Conservation (phyloP, 1,140 invertebrate species). For the Caenorhabditis elegans region WBcel235 BX284602.5:9052001-9052500, state of each 20-base stretch:
- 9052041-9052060: constrained; percentile 1
- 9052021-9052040: constrained; percentile 12
- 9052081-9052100: not conserved
- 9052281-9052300: not conserved
- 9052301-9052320: not conserved
- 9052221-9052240: constrained; percentile 3
- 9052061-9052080: not conserved
- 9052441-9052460: constrained; percentile 9
- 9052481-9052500: constrained; percentile 6
- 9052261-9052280: not conserved
- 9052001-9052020: not conserved
- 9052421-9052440: not conserved
- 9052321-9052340: constrained; percentile 2
- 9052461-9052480: not conserved
- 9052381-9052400: not conserved
- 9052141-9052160: not conserved
- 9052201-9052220: not conserved
- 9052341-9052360: not conserved
- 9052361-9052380: not conserved
- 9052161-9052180: not conserved
- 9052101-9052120: not conserved
- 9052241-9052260: not conserved
- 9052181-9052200: not conserved
- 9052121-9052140: not conserved
- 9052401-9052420: not conserved